Base-by-base conservation (phyloP, 2,113 vertebrate genomes). In the Poeciliopsis turrubarensis region DNA sequence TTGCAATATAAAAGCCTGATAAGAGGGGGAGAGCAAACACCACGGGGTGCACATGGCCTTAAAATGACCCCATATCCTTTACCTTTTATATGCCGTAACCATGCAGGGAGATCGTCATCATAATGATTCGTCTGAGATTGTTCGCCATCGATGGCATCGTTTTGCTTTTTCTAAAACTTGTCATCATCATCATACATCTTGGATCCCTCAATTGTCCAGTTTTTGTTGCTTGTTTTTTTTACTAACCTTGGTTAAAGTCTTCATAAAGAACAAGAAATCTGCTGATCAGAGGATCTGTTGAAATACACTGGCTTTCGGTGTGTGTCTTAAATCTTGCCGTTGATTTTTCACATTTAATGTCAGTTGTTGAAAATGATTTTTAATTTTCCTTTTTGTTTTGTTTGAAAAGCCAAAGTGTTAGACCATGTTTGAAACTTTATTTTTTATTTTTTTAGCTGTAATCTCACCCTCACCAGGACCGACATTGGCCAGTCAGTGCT, bases 31-130 rank as follows among this genome's bases (percentile, higher is more conserved):
- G 62, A 62, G 68, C 9, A 26, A 67, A 61, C 88, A 82, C 89
- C 72, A 79, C 68, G 67, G 88, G 90, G 68, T 68, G 79, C 57
- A 44, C 69, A 65, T 72, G 77, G 82, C 75, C 84, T 87, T 76
- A 72, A 47, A 81, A 79, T 90, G 87, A 89, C 90, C 85, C 85
- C 78, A 37, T 76, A 84, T 86, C 78, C 68, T 29, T 86, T 60
- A 60, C 68, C 79, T 63, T 82, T 82, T 83, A 87, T 83, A 89
- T 71, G 54, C 44, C 34, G 63, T 73, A 81, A 72, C 57, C 78
- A 72, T 25, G 62, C 85, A 70, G 77, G 80, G 76, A 75, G 78
- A 67, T 74, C 78, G 83, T 89, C 85, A 78, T 47, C 60, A 62
- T 77, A 75, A 87, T 85, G 81, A 73, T 72, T 82, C 31, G 66